Evolutionary conservation across 92 coral and sea anemone genomes (phyloP), one percentile per base, ranked within the genome.

Genomic region (Bergia sp.): DNA sequence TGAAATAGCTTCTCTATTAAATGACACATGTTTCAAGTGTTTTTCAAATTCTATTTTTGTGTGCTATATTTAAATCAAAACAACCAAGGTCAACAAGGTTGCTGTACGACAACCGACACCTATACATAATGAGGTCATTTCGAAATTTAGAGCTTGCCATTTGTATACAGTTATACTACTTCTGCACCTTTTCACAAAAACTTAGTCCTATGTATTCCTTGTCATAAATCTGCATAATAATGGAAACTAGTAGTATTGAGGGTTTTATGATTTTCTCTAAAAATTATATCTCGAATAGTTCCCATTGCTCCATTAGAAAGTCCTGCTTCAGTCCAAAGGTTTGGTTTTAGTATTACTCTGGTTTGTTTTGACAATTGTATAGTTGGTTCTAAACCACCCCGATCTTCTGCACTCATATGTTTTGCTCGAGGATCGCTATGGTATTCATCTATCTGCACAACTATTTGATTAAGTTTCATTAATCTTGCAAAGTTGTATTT

Each of bases 301-400:
- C 93, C 90, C 88, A 92, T 82, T 73, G 95, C 64, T 18, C 91
- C 93, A 90, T 92, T 92, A 10, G 91, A 92, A 37, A 92, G 89
- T 66, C 94, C 94, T 7, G 43, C 82, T 2, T 80, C 76, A 72
- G 95, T 88, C 91, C 91, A 92, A 36, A 92, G 71, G 23, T 90
- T 92, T 36, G 90, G 45, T 45, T 90, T 92, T 66, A 92, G 78
- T 91, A 90, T 88, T 2, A 92, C 95, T 76, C 93, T 76, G 41
- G 91, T 90, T 29, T 88, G 40, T 83, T 80, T 92, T 29, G 91
- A 40, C 21, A 90, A 67, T 21, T 79, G 44, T 78, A 88, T 20
- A 12, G 78, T 73, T 39, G 93, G 95, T 88, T 88, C 78, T 71
- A 90, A 88, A 12, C 95, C 95, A 7, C 90, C 88, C 93, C 88